phyloP scores from a whole-genome alignment of 2,888 invertebrate species.

The Tetropium fuscum region DNA sequence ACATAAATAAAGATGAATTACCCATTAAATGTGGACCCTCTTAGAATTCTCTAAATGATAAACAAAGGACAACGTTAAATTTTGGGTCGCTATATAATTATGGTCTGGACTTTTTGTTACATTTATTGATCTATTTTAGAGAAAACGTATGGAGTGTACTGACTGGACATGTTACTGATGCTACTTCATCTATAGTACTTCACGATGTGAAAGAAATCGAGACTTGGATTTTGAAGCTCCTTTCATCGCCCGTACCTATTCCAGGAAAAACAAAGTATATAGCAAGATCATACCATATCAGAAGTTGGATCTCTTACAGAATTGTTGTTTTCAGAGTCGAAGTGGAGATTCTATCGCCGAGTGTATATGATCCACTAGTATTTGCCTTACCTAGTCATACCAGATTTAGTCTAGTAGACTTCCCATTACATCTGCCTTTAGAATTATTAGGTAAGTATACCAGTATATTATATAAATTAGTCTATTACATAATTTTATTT shows the following conservation, averaged over 20 bases:
- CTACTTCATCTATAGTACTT: slow-evolving; percentile 87
- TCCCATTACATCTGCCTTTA: slow-evolving; percentile 96
- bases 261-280: slow-evolving; percentile 93
- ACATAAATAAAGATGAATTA: too few relatives aligned
- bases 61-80: too few relatives aligned
- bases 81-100: too few relatives aligned
- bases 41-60: neutral
- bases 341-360: slow-evolving; percentile 85
- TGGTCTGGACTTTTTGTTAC: neutral
- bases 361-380: slow-evolving; percentile 85
- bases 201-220: slow-evolving; percentile 98
- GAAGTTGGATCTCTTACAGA: too few relatives aligned
- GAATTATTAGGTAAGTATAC: slow-evolving; percentile 83
- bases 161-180: slow-evolving; percentile 84
- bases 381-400: slow-evolving; percentile 99
- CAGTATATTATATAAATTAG: too few relatives aligned
- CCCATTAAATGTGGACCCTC: neutral
- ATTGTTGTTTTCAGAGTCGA: slow-evolving; percentile 58
- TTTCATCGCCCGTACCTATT: slow-evolving; percentile 98
- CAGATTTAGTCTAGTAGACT: slow-evolving; percentile 96
- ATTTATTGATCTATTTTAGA: slow-evolving; percentile 70
- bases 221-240: slow-evolving; percentile 96
- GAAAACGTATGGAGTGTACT: slow-evolving; percentile 98
- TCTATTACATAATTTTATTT: too few relatives aligned
- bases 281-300: neutral